phyloP scores from a whole-genome alignment of 2,113 vertebrate species.

The Nycticorax nycticorax region DNA sequence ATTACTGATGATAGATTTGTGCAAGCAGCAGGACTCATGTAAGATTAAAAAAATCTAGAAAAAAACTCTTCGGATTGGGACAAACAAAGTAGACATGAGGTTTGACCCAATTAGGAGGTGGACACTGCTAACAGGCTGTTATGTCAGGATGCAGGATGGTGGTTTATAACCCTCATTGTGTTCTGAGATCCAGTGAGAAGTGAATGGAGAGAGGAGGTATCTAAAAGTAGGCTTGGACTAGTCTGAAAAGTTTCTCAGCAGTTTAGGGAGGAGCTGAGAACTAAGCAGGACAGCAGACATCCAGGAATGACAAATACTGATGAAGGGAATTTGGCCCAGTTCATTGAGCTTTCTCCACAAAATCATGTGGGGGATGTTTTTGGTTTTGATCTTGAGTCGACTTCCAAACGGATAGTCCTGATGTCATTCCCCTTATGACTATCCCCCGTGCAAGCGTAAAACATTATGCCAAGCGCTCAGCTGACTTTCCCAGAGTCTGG shows the following conservation, averaged over 20 bases:
- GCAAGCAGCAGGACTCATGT: neutral
- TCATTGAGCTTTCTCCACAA: neutral
- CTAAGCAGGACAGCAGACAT: neutral
- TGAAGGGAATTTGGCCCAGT: neutral
- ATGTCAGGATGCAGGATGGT: neutral
- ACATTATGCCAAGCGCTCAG: rapidly evolving
- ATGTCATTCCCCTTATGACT: neutral
- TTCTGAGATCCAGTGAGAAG: neutral
- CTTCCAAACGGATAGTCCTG: neutral
- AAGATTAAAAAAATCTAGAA: neutral
- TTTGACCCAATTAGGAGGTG: neutral
- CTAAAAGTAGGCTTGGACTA: neutral
- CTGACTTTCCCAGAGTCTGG: neutral
- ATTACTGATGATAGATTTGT: neutral
- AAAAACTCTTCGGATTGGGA: neutral
- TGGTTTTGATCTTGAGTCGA: neutral
- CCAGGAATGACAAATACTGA: neutral
- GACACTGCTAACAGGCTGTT: neutral
- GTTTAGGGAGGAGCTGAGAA: neutral
- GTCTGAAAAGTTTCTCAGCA: neutral
- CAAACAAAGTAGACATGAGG: neutral
- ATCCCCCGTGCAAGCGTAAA: neutral
- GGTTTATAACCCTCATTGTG: neutral
- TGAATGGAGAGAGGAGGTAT: neutral
- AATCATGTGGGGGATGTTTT: neutral